Evolutionary conservation across 2,113 vertebrate species (phyloP), one percentile per base, ranked within the genome.

Genomic region (Microtus richardsoni): DNA sequence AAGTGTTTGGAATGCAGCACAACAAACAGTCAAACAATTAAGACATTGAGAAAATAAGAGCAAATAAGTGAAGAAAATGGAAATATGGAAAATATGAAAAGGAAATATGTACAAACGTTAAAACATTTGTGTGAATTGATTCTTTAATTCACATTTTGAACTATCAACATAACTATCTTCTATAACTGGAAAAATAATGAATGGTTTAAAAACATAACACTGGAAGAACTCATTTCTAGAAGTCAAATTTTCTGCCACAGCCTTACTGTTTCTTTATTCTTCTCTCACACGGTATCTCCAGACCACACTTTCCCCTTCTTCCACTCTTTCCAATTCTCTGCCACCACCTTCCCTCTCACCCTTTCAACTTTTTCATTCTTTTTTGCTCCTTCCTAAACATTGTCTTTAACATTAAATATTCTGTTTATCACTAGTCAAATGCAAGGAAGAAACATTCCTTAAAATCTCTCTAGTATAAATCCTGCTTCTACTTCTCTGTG

Each of bases 351-450:
- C 24, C 10, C 28, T 66, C 12, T 68, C 66, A 4, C 66, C 66
- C 28, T 16, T 33, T n/a, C 28, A 36, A 80, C 64, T 89, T 73
- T 36, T 14, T 24, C 14, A 5, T 74, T 73, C 39, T 22, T 33
- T n/a, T 19, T 49, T 19, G 44, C 16, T 41, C 19, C 74, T 4
- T 83, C 75, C 68, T 83, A 64, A 91, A 93, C 17, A 54, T 93
- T 70, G 9, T 91, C 75, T 88, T 93, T 88, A 77, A 71, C 84
- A 84, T 93, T 88, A 91, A 92, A 89, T 21, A 36, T 74, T 19
- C 30, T 52, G 47, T 39, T 39, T 62, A 21, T 64, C 47, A 28
- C 12, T 70, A 89, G 66, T 92, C 41, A 54, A 89, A 89, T 39
- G 54, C 30, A 92, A 85, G 60, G 36, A 90, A 75, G n/a, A 83